Percentiles rank a stretch among this genome's conserved stretches.
These are phyloP conservation scores for Nothura maculosa DNA, from an alignment of 2,797 vertebrate genomes.

Conservation along the genomic window DNA sequence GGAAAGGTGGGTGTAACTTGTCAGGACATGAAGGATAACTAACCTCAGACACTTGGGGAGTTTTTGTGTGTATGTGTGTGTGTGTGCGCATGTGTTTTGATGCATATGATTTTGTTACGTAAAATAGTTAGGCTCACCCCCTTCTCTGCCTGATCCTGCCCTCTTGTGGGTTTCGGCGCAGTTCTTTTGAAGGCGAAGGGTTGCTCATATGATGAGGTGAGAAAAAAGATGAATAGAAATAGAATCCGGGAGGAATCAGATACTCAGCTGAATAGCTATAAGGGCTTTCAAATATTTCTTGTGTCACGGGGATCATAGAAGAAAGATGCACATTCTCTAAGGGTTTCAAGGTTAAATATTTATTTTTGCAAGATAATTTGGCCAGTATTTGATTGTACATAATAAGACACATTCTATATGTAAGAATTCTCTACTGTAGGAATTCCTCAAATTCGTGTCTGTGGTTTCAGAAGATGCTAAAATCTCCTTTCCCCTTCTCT, in stretches of 20 bases:
- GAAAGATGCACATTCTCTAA: background rate
- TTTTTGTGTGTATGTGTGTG: background rate
- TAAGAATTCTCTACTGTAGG: background rate
- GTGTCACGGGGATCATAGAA: background rate
- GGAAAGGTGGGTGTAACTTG: conserved; percentile 77
- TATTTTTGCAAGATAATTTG: conserved; percentile 42
- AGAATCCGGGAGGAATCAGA: conserved; percentile 57
- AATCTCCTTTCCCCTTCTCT: background rate
- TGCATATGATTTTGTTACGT: conserved; percentile 73
- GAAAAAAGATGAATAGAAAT: conserved; percentile 66
- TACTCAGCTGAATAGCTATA: conserved; percentile 59
- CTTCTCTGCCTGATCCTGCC: conserved; percentile 65
- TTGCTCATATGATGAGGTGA: conserved; percentile 67
- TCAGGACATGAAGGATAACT: conserved; percentile 69
- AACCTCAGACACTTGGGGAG: conserved; percentile 72
- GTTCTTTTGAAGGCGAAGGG: conserved; percentile 64
- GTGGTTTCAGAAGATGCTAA: conserved; percentile 4
- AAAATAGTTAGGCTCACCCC: conserved; percentile 62
- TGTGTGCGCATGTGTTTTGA: conserved; percentile 47
- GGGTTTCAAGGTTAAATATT: background rate
- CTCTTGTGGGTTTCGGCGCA: conserved; percentile 69
- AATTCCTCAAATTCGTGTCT: background rate
- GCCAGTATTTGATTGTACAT: background rate
- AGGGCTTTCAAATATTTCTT: conserved; percentile 7
- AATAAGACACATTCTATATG: background rate